Evolutionary conservation across 2,888 invertebrate genomes (phyloP), one percentile per base, ranked within the genome.

Genomic region (Plebejus anna): DNA sequence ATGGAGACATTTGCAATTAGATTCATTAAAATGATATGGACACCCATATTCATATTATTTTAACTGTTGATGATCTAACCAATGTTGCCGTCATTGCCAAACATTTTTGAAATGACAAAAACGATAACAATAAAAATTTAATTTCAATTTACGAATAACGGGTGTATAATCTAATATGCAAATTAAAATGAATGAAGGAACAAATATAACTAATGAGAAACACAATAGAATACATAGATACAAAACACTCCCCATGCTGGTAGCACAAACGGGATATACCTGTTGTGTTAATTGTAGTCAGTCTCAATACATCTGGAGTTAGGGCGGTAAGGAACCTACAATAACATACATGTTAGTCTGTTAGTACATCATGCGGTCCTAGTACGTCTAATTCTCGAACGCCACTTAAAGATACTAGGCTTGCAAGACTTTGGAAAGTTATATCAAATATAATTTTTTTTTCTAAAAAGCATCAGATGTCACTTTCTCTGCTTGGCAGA

Each of bases 291-390:
- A 94, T 94, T 84, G 94, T 93, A 79, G 94, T 94, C 91, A 94
- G 89, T 90, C 94, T 92, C 86, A 94, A 90, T 83, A 94, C 94
- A 84, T 94, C 94, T 83, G 94, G 94, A 83, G 94, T 94, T 90
- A 94, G 88, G 86, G 94, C 94, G 83, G 94, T 92, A 90, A 94
- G 92, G 90, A 94, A 94, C 94, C 94, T 94, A 94, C 84, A 78
- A 77, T 82, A 79, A 70, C 70, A 76, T 66, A 76, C 79, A 79
- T 82, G 81, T 83, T 82, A 82, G 77, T 81, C 82, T 86, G 86
- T 87, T 80, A 83, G 79, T 83, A 70, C 22, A 57, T 42, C 71
- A 71, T 73, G 73, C 73, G 11, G 32, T 66, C 66, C 66, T 66
- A 66, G 32, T 36, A 66, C 22, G 59, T 7, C 22, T 7, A 59